phyloP scores from a whole-genome alignment of 2,797 vertebrate species.

The Onychomys arenicola region DNA sequence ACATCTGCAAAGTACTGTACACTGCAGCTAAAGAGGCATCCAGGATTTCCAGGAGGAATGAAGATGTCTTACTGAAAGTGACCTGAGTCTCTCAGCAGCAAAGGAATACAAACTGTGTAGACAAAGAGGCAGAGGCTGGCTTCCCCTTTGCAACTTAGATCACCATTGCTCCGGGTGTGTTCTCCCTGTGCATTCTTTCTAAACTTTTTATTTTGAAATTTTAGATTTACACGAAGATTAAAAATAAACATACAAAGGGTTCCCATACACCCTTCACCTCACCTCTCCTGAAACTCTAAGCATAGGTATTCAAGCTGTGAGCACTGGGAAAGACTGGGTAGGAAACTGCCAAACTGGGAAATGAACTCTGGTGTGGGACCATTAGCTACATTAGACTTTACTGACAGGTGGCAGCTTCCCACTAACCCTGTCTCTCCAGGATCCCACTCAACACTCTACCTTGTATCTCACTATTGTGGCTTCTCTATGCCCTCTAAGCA shows the following conservation, averaged over 20 bases:
- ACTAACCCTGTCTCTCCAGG: not conserved
- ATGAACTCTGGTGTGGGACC: not conserved
- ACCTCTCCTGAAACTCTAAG: not conserved
- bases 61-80: accelerated
- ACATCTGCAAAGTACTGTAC: not conserved
- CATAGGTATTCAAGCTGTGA: too few species aligned
- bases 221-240: not conserved
- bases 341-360: not conserved
- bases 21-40: too few species aligned
- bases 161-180: too few species aligned
- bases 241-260: not conserved
- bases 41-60: not conserved
- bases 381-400: too few species aligned
- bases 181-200: not conserved
- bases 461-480: not conserved
- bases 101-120: not conserved
- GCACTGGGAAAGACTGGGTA: not conserved
- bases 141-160: accelerated
- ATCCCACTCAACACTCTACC: not conserved
- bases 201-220: not conserved
- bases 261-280: not conserved
- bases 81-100: not conserved
- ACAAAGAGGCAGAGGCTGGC: not conserved
- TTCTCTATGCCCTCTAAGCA: not conserved
- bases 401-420: not conserved